phyloP scores from a whole-genome alignment of 2,797 vertebrate species.

The Protonibea diacanthus region DNA sequence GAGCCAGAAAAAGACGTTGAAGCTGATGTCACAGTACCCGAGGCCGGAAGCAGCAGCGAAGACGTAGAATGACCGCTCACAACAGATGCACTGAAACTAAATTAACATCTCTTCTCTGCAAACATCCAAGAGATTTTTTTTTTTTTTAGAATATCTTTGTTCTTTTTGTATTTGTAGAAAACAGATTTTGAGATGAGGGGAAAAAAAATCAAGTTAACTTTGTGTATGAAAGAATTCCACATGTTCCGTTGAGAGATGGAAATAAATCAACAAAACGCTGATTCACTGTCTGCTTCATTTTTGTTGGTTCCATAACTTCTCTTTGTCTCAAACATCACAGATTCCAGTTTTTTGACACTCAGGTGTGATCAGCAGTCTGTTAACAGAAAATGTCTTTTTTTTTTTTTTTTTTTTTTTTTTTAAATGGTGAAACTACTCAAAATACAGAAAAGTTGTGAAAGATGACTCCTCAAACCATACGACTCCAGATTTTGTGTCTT shows the following conservation, averaged over 20 bases:
- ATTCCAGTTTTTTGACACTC: background rate
- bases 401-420: too few relatives aligned
- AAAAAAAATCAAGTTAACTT: background rate
- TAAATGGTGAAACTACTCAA: too few relatives aligned
- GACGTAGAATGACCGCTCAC: slow-evolving; percentile 57
- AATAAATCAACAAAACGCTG: slow-evolving; percentile 59
- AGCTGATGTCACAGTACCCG: background rate
- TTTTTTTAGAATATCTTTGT: background rate
- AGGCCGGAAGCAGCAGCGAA: slow-evolving; percentile 47
- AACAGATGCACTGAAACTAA: slow-evolving; percentile 21
- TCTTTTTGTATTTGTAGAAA: slow-evolving; percentile 60
- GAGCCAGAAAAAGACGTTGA: slow-evolving; percentile 47
- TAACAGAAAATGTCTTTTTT: background rate
- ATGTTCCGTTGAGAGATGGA: slow-evolving; percentile 7
- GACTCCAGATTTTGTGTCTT: too few relatives aligned
- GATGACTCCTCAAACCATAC: too few relatives aligned
- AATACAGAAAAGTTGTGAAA: too few relatives aligned
- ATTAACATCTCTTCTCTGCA: slow-evolving; percentile 30
- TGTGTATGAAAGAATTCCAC: slow-evolving; percentile 28
- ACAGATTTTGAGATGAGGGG: slow-evolving; percentile 12
- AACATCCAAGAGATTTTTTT: background rate
- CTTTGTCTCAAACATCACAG: background rate
- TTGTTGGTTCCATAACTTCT: background rate
- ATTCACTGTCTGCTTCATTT: slow-evolving; percentile 2
- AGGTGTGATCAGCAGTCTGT: background rate